Evolutionary conservation across 2,113 vertebrate species (phyloP).

Genomic region (Balaenoptera acutorostrata): DNA sequence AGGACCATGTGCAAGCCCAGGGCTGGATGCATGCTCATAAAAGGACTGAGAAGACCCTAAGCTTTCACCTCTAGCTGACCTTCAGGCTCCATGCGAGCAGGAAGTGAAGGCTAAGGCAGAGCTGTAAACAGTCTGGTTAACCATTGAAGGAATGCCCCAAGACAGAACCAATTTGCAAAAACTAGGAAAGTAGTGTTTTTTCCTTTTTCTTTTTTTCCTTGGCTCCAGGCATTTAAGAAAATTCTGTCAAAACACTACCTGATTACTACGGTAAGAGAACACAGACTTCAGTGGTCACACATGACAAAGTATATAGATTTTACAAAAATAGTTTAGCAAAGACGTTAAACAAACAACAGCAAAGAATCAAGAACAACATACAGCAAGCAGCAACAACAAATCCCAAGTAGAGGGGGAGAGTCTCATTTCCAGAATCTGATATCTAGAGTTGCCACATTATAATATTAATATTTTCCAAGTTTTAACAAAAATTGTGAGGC

Average conservation of each 20-base stretch:
- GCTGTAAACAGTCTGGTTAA: background rate
- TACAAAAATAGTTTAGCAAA: background rate
- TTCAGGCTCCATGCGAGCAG: background rate
- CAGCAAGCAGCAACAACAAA: background rate
- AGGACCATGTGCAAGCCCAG: background rate
- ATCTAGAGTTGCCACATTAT: background rate
- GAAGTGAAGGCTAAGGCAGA: background rate
- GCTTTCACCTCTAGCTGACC: background rate
- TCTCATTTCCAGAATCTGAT: background rate
- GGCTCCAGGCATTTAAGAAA: background rate
- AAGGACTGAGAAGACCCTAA: background rate
- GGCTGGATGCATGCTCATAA: background rate
- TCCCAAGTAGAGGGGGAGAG: background rate
- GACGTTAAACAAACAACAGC: background rate
- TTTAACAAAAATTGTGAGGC: background rate
- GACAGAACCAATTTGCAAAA: background rate
- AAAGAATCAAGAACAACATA: background rate
- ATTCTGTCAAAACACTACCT: background rate
- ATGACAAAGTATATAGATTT: background rate
- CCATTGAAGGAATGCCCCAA: background rate
- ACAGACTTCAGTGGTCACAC: background rate
- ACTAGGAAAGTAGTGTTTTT: background rate
- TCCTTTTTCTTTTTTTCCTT: background rate
- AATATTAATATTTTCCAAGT: background rate
- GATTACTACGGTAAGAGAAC: background rate